A percentile compares a stretch with the other conserved stretches of the same genome.
phyloP scores from a whole-genome alignment of 2,888 invertebrate species.

The Plagodis pulveraria region DNA sequence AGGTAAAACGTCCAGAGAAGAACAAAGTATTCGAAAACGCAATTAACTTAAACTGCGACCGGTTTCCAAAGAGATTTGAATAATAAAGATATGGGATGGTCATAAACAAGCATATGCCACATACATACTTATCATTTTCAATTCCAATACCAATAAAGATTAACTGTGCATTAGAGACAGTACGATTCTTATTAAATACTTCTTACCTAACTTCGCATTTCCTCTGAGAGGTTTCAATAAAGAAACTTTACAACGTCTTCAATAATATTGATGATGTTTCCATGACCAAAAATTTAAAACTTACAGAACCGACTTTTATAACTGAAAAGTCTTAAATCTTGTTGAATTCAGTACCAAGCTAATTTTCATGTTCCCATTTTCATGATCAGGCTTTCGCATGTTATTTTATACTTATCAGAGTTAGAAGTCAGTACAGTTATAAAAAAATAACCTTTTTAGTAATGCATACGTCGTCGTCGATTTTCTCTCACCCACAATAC shows the following conservation, averaged over 20 bases:
- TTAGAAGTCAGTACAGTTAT: too few species aligned
- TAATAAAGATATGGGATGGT: constrained; percentile 75
- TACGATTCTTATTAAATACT: not conserved
- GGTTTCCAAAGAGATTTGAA: constrained; percentile 66
- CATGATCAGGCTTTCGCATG: too few species aligned
- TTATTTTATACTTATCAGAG: too few species aligned
- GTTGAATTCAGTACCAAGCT: too few species aligned
- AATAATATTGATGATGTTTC: too few species aligned
- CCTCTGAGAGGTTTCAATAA: constrained; percentile 9
- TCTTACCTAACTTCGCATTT: constrained; percentile 12
- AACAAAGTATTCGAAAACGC: constrained; percentile 56
- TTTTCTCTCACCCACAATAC: too few species aligned
- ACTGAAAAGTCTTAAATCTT: too few species aligned
- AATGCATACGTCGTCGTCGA: too few species aligned
- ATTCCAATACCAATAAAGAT: constrained; percentile 66
- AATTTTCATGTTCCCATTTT: too few species aligned
- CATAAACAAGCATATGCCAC: constrained; percentile 81
- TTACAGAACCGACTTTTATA: too few species aligned
- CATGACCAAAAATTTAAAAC: too few species aligned
- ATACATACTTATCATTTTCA: constrained; percentile 78
- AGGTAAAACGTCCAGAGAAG: constrained; percentile 43
- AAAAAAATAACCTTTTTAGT: too few species aligned
- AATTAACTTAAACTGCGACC: constrained; percentile 68
- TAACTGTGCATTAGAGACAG: constrained; percentile 24
- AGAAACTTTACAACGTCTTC: not conserved